These are phyloP conservation scores for Tubulanus polymorphus DNA, from an alignment of 2,888 invertebrate genomes.

Conservation along the genomic window DNA sequence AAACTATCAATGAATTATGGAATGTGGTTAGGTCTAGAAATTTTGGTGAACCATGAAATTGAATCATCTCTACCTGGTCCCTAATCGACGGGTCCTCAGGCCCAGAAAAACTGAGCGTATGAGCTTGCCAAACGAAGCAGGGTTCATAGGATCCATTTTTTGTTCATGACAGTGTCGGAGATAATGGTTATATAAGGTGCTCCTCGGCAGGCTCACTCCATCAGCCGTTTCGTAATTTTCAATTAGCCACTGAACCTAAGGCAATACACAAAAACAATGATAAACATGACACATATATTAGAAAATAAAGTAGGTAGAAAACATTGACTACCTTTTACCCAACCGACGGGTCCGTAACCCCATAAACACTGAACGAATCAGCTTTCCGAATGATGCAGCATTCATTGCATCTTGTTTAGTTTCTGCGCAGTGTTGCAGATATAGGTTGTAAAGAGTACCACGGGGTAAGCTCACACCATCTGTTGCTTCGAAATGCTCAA, in stretches of 20 bases:
- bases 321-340: constrained; percentile 63
- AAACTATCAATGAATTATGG: no score
- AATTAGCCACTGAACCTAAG: constrained; percentile 71
- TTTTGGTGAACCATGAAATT: no score
- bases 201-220: constrained; percentile 85
- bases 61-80: no score
- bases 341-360: constrained; percentile 85
- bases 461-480: constrained; percentile 84
- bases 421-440: constrained; percentile 76
- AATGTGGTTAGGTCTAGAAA: no score
- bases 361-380: constrained; percentile 91
- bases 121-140: constrained; percentile 97
- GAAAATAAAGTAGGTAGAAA: no score
- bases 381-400: constrained; percentile 94
- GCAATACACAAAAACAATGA: constrained; percentile 6
- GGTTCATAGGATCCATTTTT: constrained; percentile 96
- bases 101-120: constrained; percentile 98
- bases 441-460: constrained; percentile 92
- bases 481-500: constrained; percentile 93
- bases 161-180: constrained; percentile 82
- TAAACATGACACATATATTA: no score
- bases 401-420: constrained; percentile 92
- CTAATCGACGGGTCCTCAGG: constrained; percentile 85
- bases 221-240: constrained; percentile 99
- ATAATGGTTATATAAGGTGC: constrained; percentile 95